Conservation (phyloP, 2,888 invertebrate genomes). For the Sturmia bella region DNA sequence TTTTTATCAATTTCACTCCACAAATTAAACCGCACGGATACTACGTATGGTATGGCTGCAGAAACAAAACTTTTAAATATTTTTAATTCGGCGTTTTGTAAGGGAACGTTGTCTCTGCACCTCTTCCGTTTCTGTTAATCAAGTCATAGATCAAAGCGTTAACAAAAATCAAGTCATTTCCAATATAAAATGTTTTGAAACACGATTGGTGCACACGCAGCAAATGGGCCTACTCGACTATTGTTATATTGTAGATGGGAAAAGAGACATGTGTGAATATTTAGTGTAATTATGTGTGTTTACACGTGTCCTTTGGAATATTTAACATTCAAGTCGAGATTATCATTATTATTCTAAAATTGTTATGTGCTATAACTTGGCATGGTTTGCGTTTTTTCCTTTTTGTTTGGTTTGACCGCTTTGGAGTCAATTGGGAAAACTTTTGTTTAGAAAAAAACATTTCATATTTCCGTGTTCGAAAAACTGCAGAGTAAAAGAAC, state of each 20-base stretch:
- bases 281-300: slow-evolving; percentile 3
- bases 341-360: slow-evolving; percentile 61
- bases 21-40: background rate
- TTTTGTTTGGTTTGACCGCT: too few relatives aligned
- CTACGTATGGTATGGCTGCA: too few relatives aligned
- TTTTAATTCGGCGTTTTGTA: slow-evolving; percentile 44
- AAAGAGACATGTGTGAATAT: slow-evolving; percentile 7
- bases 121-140: slow-evolving; percentile 49
- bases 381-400: slow-evolving; percentile 28
- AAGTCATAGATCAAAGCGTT: slow-evolving; percentile 57
- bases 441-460: too few relatives aligned
- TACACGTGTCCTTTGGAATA: background rate
- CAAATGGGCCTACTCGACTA: too few relatives aligned
- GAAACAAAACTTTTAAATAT: too few relatives aligned
- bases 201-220: slow-evolving; percentile 34
- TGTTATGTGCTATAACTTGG: slow-evolving; percentile 53
- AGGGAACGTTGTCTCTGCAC: slow-evolving; percentile 28
- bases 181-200: slow-evolving; percentile 39
- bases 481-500: too few relatives aligned
- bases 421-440: too few relatives aligned
- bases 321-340: slow-evolving; percentile 35
- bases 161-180: slow-evolving; percentile 49
- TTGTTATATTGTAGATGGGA: too few relatives aligned
- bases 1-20: background rate
- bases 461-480: too few relatives aligned